Evolutionary conservation across 2,797 vertebrate genomes (phyloP), one percentile per base, ranked within the genome.

Genomic region (Cyclura pinguis): DNA sequence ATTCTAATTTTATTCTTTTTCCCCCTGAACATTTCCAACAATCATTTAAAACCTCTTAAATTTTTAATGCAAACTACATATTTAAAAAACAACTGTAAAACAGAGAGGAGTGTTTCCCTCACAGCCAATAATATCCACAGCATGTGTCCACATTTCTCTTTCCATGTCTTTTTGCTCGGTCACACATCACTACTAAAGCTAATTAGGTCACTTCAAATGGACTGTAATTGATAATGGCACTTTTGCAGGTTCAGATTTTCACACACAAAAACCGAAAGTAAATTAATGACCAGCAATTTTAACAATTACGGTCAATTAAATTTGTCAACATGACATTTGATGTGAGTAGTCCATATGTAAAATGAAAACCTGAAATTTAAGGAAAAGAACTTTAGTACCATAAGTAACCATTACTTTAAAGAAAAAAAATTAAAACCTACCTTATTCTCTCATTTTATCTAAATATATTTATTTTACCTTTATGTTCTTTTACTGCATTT

Each of bases 261-360:
- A 94, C 97, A 97, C 95, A 96, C 94, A 96, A 96, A 96, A 97
- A 96, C 95, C 96, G 94, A 97, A 97, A 97, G 95, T 95, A 96
- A 97, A 98, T 98, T 97, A 98, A 97, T 97, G 97, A 98, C 97
- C 98, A 98, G 97, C 96, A 97, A 97, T 98, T 98, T 96, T 97
- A 96, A 96, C 96, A 97, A 98, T 98, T 98, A 98, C 96, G 97
- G 95, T 96, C 98, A 98, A 98, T 98, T 98, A 98, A 95, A 96
- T 96, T 95, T 95, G 93, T 97, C 95, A 96, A 95, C 94, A 95
- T 96, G 94, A 95, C 87, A 24, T 95, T 95, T 96, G 94, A 96
- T 94, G 95, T 95, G 95, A 94, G 94, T 92, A 93, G 88, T 95
- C 94, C 92, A 93, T 93, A 93, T 94, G 97, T 92, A 95, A 95